Percentiles rank a stretch among this genome's conserved stretches.
Evolutionary conservation across 2,113 vertebrate species (phyloP).

Genomic region (Tupaia chinensis): DNA sequence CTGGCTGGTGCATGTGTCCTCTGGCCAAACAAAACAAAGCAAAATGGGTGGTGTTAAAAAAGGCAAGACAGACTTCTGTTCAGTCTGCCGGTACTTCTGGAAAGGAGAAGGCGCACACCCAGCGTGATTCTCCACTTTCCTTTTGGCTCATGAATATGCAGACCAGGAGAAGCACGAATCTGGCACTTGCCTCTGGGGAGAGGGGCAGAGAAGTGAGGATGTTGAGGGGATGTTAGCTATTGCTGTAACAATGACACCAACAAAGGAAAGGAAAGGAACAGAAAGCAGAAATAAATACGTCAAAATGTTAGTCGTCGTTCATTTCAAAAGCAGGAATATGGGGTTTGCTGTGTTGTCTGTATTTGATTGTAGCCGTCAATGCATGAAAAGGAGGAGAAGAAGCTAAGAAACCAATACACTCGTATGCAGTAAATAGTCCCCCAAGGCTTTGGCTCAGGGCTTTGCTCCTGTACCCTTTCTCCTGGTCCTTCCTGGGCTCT

Average conservation of each 20-base stretch:
- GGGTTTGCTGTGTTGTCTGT: not conserved
- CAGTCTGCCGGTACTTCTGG: not conserved
- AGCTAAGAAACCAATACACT: not conserved
- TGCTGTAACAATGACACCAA: not conserved
- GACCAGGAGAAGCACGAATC: not conserved
- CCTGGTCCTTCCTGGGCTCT: not conserved
- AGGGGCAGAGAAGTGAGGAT: not conserved
- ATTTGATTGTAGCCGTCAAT: not conserved
- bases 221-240: not conserved
- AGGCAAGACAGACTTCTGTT: not conserved
- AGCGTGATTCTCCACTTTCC: not conserved
- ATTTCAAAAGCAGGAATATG: not conserved
- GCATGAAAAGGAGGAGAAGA: not conserved
- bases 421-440: no score
- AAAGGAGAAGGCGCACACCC: not conserved
- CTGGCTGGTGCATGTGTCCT: no score
- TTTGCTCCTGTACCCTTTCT: not conserved
- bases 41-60: not conserved
- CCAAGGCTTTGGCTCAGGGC: no score
- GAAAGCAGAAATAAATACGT: not conserved
- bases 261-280: not conserved
- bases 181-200: not conserved
- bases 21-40: no score
- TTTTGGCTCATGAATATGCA: not conserved
- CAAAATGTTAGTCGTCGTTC: not conserved